Percentiles rank a stretch among this genome's conserved stretches.
Evolutionary conservation across 2,888 invertebrate species (phyloP).

Genomic region (Tipula confusa): DNA sequence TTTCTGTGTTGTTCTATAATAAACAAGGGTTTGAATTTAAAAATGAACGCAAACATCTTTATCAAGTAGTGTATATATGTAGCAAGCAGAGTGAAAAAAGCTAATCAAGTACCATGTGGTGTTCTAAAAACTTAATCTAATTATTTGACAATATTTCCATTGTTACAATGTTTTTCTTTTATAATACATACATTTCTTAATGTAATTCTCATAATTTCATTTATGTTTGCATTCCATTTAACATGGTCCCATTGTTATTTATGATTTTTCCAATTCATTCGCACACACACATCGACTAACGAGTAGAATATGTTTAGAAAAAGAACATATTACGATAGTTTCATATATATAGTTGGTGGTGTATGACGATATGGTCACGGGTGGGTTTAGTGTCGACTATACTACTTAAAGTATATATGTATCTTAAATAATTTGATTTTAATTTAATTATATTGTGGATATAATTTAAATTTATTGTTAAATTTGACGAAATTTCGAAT

Average conservation of each 20-base stretch:
- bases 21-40: background rate
- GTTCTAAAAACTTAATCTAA: constrained; percentile 30
- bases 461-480: background rate
- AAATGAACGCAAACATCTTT: background rate
- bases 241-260: constrained; percentile 7
- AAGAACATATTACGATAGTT: background rate
- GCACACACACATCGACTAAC: background rate
- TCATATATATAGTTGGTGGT: constrained; percentile 13
- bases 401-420: background rate
- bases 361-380: background rate
- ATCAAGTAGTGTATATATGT: background rate
- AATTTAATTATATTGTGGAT: background rate
- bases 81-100: background rate
- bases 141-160: constrained; percentile 13
- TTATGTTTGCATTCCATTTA: constrained; percentile 25
- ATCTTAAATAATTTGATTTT: background rate
- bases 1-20: background rate
- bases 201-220: constrained; percentile 25
- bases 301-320: background rate
- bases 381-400: background rate
- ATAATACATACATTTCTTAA: background rate
- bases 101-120: constrained; percentile 29
- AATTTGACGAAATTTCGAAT: background rate
- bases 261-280: constrained; percentile 12
- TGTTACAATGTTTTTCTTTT: background rate